A percentile compares a stretch with the other conserved stretches of the same genome.
phyloP scores from a whole-genome alignment of 2,888 invertebrate genomes.

The Julus scandinavius region DNA sequence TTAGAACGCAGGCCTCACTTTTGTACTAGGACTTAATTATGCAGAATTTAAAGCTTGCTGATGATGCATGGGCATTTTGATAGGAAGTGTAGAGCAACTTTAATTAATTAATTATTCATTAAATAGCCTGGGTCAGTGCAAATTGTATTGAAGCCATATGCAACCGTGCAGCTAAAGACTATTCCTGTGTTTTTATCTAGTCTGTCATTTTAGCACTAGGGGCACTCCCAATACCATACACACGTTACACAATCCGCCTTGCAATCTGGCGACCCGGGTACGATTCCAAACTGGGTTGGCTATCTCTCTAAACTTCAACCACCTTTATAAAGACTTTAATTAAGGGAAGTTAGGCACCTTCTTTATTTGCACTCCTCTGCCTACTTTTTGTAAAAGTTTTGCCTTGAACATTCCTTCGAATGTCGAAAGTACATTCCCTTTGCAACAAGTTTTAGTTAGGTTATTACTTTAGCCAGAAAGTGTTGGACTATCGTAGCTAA shows the following conservation, averaged over 20 bases:
- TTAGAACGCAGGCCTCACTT: not conserved
- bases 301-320: too few species aligned
- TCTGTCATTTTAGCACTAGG: not conserved
- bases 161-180: constrained; percentile 23
- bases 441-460: not conserved
- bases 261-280: too few species aligned
- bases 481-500: not conserved
- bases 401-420: not conserved
- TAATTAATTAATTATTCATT: not conserved
- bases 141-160: constrained; percentile 4
- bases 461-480: not conserved
- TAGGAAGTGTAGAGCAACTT: not conserved
- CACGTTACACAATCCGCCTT: too few species aligned
- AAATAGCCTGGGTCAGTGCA: not conserved
- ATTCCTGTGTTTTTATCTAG: constrained; percentile 16
- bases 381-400: not conserved
- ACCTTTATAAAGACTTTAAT: not conserved
- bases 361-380: not conserved
- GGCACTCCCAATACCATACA: not conserved
- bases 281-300: too few species aligned
- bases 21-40: not conserved
- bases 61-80: not conserved
- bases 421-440: not conserved
- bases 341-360: not conserved
- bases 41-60: not conserved